Base-by-base conservation (phyloP, 2,888 invertebrate species). In the Troides aeacus region DNA sequence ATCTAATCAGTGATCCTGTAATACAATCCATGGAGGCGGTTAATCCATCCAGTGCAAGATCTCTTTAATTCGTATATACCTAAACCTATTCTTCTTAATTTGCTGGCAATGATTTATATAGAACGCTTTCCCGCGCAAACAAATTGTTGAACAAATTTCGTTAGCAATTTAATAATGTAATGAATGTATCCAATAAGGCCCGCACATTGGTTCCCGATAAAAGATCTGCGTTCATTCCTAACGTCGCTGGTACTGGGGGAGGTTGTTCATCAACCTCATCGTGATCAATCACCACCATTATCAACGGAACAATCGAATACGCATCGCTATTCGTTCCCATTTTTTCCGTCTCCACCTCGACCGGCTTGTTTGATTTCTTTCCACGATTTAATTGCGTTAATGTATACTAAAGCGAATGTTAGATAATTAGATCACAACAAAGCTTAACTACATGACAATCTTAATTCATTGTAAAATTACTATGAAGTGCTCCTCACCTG, bases 291-390 rank as follows among this genome's bases (percentile, higher is more conserved):
- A 39, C 59, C 57, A 21, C 36, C 68, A 63, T 68, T 68, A 68
- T 68, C 68, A 68, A 42, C 30, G 50, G 58, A 68, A 68, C 68
- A 68, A 68, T 68, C 63, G 68, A 68, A 42, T 68, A 68, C 68
- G 63, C 68, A 63, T 68, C 59, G 36, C 50, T 59, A 63, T 68
- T 59, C 59, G 39, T 57, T 63, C 17, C 21, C 63, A 62, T 50
- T 58, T 30, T 68, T 15, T 2, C 46, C 30, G 50, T 42, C 46
- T 24, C 23, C 36, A 23, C 36, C 24, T 36, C 21, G 10, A 6
- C 12, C 10, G 21, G 50, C 36, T 53, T 63, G 58, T 68, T 63
- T 63, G 50, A 23, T 59, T 30, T 50, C 30, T 46, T 59, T 36
- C 46, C 23, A 7, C 0, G 60, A 53, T 66, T 60, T 60, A 60